Base-by-base conservation (phyloP, 2,797 vertebrate species). In the Pseudomugil gertrudae region DNA sequence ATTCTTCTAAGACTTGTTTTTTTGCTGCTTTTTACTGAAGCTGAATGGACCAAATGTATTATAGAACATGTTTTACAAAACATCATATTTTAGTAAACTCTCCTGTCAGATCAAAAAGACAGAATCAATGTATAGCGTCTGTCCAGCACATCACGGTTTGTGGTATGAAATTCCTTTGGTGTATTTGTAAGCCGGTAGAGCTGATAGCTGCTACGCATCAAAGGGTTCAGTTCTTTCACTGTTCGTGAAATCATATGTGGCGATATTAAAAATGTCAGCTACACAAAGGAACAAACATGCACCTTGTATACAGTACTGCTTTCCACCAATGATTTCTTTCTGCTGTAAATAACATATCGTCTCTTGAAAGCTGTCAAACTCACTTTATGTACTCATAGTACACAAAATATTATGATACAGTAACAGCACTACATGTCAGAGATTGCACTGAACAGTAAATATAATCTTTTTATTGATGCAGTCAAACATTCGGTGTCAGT, bases 21-120 rank as follows among this genome's bases (percentile, higher is more conserved):
- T 27, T 36, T 11, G 2, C 74, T 52, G 55, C 19, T 63, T 72
- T 71, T 33, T 63, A 29, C 58, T 29, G 61, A 55, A 75, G 53
- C 53, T 63, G 10, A 80, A 76, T 23, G 81, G 84, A 84, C 85
- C 89, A 90, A 88, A 87, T 71, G 5, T 66, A 54, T 75, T 11
- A 30, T 13, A 19, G 40, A 57, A 45, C 65, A 59, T 70, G 54
- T 78, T 64, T 64, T 35, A 29, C 26, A 68, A 56, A 66, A 32
- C 29, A 61, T 56, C 11, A 33, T 21, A 17, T 59, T 57, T 66
- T 52, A 54, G 30, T 26, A 47, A 66, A 69, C 36, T 72, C 32
- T 74, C 26, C 43, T 21, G 38, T 52, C 27, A 38, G 53, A 38
- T 74, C 26, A 59, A 24, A 74, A 70, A 53, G 17, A 61, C 58